Base-by-base conservation (phyloP, 2,797 vertebrate genomes). In the Eidolon dupreanum region DNA sequence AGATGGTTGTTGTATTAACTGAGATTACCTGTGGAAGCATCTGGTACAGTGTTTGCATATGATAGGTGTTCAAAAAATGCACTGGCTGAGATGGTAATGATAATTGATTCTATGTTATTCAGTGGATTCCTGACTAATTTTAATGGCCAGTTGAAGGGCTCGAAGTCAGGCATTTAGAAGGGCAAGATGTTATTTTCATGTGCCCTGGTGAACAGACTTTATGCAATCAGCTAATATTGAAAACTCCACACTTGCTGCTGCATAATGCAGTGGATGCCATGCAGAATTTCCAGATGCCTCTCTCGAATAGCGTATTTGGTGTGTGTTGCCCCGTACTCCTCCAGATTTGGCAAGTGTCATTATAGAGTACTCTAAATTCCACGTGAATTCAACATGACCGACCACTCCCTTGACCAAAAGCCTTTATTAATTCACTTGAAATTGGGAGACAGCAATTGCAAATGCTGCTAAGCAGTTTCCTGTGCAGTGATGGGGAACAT, bases 351-450 rank as follows among this genome's bases (percentile, higher is more conserved):
- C 59, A 97, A 90, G 31, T 93, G 61, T 84, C 79, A 82, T 94
- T 94, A 53, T 53, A 73, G 74, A 96, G 77, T 74, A 90, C 88
- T 93, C 77, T 90, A 88, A 95, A 96, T 46, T 53, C 55, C 68
- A 90, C 7, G 9, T 70, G 79, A 96, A 90, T 86, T 85, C 81
- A 93, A 75, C 13, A 53, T 17, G 43, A 94, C 55, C 1, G 16
- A 87, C 41, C 71, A 94, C 66, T 93, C 71, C 66, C 53, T 90
- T 86, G 46, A 94, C 92, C 88, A 94, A 97, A 95, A 84, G 33
- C 71, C 70, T 90, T 90, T 81, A 96, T 96, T 93, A 95, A 94
- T 77, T 92, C 82, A 83, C 57, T 96, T 94, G 77, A 92, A 96
- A 93, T 86, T 97, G 84, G 33, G 81, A 88, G 84, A 78, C 43